Percentiles rank a stretch among this genome's conserved stretches.
These are phyloP conservation scores for Panthera leo DNA, from an alignment of 2,113 vertebrate species.

Conservation along the genomic window DNA sequence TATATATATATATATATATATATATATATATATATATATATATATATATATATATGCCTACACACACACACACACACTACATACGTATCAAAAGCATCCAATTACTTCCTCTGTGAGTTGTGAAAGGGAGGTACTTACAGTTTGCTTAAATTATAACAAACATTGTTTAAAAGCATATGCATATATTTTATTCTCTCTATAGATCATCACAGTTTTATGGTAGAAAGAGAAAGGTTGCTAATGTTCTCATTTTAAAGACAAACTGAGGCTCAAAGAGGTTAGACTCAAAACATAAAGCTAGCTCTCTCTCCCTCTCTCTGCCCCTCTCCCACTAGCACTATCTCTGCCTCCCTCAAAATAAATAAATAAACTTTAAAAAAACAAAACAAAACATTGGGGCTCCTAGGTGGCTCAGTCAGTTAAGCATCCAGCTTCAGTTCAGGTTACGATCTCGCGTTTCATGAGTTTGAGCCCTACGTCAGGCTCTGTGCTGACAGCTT, in stretches of 20 bases:
- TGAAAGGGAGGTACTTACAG: not conserved
- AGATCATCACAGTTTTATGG: not conserved
- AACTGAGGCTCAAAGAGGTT: not conserved
- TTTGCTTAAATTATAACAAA: constrained; percentile 2
- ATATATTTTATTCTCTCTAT: not conserved
- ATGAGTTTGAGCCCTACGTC: no score
- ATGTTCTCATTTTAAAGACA: not conserved
- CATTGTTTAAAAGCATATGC: not conserved
- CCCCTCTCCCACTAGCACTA: no score
- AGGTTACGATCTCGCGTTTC: no score
- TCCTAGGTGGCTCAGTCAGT: no score
- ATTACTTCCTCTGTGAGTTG: not conserved
- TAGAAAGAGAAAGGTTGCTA: not conserved
- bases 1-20: not conserved
- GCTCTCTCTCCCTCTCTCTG: no score
- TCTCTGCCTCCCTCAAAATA: no score
- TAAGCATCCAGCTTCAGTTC: no score
- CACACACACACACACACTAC: not conserved
- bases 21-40: no score
- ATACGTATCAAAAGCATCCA: not conserved
- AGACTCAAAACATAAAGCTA: no score
- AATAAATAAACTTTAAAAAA: no score
- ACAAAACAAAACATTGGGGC: no score
- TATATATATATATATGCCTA: fast-evolving
- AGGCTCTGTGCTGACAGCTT: no score